Percentiles rank a stretch among this genome's conserved stretches.
Evolutionary conservation across 2,797 vertebrate species (phyloP).

Genomic region (Bovichtus diacanthus): DNA sequence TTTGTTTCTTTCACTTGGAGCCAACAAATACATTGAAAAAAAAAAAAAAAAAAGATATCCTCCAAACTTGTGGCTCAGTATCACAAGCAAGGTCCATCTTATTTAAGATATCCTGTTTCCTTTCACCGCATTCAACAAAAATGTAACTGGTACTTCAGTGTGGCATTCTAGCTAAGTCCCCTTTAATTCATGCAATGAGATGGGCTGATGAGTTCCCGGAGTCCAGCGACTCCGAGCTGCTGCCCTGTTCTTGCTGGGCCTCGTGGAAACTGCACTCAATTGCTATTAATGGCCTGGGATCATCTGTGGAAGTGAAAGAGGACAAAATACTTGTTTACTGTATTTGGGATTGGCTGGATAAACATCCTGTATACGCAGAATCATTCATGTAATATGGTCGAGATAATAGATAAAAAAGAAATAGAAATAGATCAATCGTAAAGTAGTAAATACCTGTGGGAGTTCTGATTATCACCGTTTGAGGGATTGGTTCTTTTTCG

Average conservation of each 20-base stretch:
- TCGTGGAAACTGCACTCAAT: slow-evolving; percentile 89
- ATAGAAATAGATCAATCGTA: too few relatives aligned
- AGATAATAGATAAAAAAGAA: too few relatives aligned
- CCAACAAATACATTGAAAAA: too few relatives aligned
- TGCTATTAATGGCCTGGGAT: slow-evolving; percentile 74
- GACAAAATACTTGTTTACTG: not conserved
- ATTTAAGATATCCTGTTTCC: slow-evolving; percentile 19
- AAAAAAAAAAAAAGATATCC: not conserved
- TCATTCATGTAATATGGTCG: too few relatives aligned
- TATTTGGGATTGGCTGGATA: not conserved
- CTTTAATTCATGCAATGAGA: slow-evolving; percentile 67
- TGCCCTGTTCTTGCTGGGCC: slow-evolving; percentile 92
- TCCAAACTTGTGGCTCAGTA: not conserved
- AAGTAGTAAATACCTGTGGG: slow-evolving; percentile 65
- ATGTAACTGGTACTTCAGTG: not conserved
- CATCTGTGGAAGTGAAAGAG: slow-evolving; percentile 52
- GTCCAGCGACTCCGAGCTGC: slow-evolving; percentile 75
- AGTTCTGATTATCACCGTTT: slow-evolving; percentile 27
- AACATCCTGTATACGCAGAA: not conserved
- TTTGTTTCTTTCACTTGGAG: not conserved
- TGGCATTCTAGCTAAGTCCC: too few relatives aligned
- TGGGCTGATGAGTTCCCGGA: slow-evolving; percentile 69
- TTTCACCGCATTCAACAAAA: not conserved
- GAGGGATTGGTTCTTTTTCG: not conserved
- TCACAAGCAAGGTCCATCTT: not conserved